Percentiles rank a stretch among this genome's conserved stretches.
These are phyloP conservation scores for Diaphora mendica DNA, from an alignment of 2,888 invertebrate genomes.

Conservation along the genomic window DNA sequence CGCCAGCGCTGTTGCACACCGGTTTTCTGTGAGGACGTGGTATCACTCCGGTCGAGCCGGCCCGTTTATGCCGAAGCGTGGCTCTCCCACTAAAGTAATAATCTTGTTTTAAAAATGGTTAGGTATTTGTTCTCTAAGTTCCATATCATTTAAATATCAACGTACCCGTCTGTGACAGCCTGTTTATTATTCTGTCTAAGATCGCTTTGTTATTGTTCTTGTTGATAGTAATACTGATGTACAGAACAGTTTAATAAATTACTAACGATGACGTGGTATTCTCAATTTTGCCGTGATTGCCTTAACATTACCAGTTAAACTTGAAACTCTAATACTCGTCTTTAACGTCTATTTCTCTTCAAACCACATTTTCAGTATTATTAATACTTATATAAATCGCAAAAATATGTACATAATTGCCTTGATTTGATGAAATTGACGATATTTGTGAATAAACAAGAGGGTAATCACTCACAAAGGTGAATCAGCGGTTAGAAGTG, in stretches of 20 bases:
- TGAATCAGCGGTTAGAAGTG: constrained; percentile 57
- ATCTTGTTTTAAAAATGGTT: too few species aligned
- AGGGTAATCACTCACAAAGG: constrained; percentile 65
- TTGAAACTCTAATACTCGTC: neutral
- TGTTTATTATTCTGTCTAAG: neutral
- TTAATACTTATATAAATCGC: neutral
- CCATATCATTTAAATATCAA: too few species aligned
- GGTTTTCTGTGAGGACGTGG: too few species aligned
- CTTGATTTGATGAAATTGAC: constrained; percentile 41
- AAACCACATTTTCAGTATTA: neutral
- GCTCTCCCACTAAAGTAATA: too few species aligned
- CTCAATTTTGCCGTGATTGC: neutral
- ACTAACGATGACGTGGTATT: neutral
- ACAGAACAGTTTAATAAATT: neutral
- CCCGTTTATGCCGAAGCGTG: too few species aligned
- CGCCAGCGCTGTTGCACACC: too few species aligned
- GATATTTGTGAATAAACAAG: constrained; percentile 61
- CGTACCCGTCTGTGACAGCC: neutral
- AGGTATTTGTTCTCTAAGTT: too few species aligned
- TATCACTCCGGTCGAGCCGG: too few species aligned
- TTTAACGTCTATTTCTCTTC: neutral
- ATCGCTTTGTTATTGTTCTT: neutral
- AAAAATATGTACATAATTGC: constrained; percentile 41
- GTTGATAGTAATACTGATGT: neutral
- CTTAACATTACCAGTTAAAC: neutral